A percentile compares a stretch with the other conserved stretches of the same genome.
Conservation (phyloP, 2,888 invertebrate species). For the Brachynemurus nebulosus region DNA sequence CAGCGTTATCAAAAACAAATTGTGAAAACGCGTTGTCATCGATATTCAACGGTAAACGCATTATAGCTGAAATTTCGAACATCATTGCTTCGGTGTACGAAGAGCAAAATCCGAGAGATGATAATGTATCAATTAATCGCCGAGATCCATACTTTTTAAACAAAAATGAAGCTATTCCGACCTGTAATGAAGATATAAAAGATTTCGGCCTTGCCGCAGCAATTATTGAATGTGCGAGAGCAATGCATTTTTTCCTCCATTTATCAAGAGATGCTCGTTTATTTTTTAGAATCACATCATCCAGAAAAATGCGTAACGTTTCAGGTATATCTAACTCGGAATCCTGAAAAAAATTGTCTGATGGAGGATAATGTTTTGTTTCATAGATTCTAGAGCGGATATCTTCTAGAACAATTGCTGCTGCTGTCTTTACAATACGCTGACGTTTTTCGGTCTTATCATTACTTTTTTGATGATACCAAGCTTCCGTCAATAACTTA, state of each 20-base stretch:
- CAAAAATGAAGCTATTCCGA: conserved; percentile 15
- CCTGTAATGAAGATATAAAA: conserved; percentile 15
- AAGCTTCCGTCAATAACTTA: conserved; percentile 15
- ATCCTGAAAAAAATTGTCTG: conserved; percentile 15
- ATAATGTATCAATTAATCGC: conserved; percentile 16
- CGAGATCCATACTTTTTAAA: conserved; percentile 19
- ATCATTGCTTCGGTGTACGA: conserved; percentile 18
- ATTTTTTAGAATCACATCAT: conserved; percentile 9
- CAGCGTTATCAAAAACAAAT: conserved; percentile 17
- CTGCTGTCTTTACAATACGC: conserved; percentile 16
- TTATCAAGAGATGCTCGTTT: conserved; percentile 11
- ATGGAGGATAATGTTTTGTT: conserved; percentile 14
- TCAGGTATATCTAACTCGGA: conserved; percentile 14
- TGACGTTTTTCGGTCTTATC: conserved; percentile 15
- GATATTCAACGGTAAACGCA: conserved; percentile 10
- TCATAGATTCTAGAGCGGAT: conserved; percentile 15
- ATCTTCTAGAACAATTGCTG: conserved; percentile 17
- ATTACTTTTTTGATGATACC: conserved; percentile 13
- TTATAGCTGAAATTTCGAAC: conserved; percentile 19
- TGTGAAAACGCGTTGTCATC: conserved; percentile 11
- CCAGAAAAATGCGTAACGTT: conserved; percentile 12
- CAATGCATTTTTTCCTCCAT: conserved; percentile 14
- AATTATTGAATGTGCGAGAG: conserved; percentile 18
- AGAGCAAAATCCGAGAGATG: conserved; percentile 18
- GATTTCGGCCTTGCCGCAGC: conserved; percentile 16